phyloP scores from a whole-genome alignment of 2,113 vertebrate genomes.

The Lathamus discolor region DNA sequence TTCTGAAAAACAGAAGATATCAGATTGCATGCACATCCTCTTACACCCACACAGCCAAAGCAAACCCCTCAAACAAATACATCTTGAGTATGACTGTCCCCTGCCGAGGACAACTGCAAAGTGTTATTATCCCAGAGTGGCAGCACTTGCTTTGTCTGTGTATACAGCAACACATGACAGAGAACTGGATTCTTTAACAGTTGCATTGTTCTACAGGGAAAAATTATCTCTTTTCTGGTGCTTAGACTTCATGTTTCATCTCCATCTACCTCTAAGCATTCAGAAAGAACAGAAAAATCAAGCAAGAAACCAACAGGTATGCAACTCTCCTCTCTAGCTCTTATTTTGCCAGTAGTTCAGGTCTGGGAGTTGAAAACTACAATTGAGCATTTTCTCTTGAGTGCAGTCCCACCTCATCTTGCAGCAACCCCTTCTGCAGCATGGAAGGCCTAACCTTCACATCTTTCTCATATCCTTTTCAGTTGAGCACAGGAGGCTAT shows the following conservation, averaged over 20 bases:
- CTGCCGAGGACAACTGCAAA: background rate
- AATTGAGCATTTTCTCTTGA: background rate
- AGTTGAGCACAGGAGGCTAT: background rate
- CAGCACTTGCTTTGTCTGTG: background rate
- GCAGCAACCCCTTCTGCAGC: background rate
- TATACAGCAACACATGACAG: fast-evolving
- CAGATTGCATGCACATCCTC: background rate
- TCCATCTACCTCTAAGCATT: background rate
- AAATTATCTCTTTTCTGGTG: background rate
- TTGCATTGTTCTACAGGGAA: background rate
- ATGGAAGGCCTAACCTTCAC: background rate
- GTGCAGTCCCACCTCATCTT: background rate
- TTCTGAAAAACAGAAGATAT: background rate
- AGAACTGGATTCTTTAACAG: background rate
- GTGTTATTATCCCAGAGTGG: background rate
- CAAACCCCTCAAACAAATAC: background rate
- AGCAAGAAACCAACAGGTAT: background rate
- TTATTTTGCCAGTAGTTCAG: background rate
- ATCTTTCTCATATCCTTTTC: background rate
- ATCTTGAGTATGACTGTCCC: background rate
- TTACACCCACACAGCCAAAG: background rate
- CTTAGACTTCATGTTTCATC: background rate
- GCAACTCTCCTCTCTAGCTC: background rate
- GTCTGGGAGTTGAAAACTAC: background rate
- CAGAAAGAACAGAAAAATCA: background rate